Conservation (phyloP, 1,140 invertebrate genomes). For the Trichoplusia ni region DNA sequence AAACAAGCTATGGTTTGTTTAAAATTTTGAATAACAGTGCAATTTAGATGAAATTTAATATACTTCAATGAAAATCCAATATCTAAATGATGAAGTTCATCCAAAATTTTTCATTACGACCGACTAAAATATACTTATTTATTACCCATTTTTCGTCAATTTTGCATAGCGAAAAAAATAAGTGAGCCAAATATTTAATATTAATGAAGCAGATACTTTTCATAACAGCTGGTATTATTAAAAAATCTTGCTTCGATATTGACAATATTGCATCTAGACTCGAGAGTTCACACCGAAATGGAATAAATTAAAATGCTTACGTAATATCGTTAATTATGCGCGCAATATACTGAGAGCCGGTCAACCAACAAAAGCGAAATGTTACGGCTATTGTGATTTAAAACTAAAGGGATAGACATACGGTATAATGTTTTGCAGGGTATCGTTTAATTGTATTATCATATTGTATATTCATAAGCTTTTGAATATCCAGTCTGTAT, state of each 20-base stretch:
- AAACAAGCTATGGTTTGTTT: too few species aligned
- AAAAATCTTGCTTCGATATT: slow-evolving; percentile 18
- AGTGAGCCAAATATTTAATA: neutral
- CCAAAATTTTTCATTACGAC: too few species aligned
- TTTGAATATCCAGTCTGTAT: too few species aligned
- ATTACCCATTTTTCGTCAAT: too few species aligned
- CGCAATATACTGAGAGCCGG: slow-evolving; percentile 26
- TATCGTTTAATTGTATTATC: neutral
- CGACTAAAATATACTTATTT: too few species aligned
- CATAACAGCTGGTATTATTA: slow-evolving; percentile 1
- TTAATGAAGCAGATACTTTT: neutral
- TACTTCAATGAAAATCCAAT: too few species aligned
- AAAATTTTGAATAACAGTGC: too few species aligned
- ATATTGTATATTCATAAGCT: too few species aligned
- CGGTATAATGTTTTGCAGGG: neutral
- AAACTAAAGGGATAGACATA: slow-evolving; percentile 10
- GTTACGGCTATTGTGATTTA: slow-evolving; percentile 7
- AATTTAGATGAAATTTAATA: too few species aligned
- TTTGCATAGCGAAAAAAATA: too few species aligned
- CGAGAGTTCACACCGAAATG: slow-evolving; percentile 2
- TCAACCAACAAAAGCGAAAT: slow-evolving; percentile 11
- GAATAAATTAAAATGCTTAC: slow-evolving; percentile 20
- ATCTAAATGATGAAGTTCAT: too few species aligned
- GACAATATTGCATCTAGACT: slow-evolving; percentile 10
- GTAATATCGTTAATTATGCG: slow-evolving; percentile 26